Conservation (phyloP, 1,140 invertebrate species). For the Papilio dardanus region DNA sequence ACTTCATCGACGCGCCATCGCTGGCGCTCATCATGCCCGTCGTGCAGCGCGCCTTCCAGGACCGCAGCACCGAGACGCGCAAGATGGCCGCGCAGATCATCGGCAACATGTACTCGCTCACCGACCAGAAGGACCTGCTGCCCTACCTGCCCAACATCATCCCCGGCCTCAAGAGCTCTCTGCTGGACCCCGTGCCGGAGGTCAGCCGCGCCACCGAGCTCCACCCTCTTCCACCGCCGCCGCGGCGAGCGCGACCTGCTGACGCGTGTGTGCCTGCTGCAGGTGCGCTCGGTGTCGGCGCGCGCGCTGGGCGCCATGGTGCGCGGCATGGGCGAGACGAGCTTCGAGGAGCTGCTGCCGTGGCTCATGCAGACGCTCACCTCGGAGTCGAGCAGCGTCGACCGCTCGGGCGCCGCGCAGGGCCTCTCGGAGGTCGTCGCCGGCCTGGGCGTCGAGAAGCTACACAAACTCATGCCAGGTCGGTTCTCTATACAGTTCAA, state of each 20-base stretch:
- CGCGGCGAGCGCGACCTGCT: neutral
- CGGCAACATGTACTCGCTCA: constrained; percentile 99
- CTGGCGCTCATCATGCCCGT: constrained; percentile 99
- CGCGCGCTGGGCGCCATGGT: constrained; percentile 99
- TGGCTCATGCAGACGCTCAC: constrained; percentile 99
- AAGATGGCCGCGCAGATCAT: constrained; percentile 99
- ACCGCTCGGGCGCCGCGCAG: constrained; percentile 99
- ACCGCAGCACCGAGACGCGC: constrained; percentile 97
- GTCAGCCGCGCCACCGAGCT: constrained; percentile 70
- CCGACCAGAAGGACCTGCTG: constrained; percentile 98
- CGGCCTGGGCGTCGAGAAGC: constrained; percentile 96
- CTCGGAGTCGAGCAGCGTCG: constrained; percentile 96
- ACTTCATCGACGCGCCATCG: constrained; percentile 99
- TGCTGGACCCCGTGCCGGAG: constrained; percentile 99
- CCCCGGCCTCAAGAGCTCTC: constrained; percentile 97
- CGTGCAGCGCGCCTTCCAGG: constrained; percentile 97
- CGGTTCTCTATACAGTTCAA: neutral
- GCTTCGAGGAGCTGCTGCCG: constrained; percentile 96
- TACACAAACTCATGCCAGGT: constrained; percentile 97
- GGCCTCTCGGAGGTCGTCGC: constrained; percentile 97
- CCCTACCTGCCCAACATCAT: constrained; percentile 99
- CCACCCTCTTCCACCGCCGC: neutral
- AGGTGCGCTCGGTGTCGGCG: constrained; percentile 94
- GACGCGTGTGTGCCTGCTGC: constrained; percentile 1
- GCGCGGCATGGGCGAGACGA: constrained; percentile 96